Conservation (phyloP, 2,797 vertebrate species). For the Chaetophractus vellerosus region DNA sequence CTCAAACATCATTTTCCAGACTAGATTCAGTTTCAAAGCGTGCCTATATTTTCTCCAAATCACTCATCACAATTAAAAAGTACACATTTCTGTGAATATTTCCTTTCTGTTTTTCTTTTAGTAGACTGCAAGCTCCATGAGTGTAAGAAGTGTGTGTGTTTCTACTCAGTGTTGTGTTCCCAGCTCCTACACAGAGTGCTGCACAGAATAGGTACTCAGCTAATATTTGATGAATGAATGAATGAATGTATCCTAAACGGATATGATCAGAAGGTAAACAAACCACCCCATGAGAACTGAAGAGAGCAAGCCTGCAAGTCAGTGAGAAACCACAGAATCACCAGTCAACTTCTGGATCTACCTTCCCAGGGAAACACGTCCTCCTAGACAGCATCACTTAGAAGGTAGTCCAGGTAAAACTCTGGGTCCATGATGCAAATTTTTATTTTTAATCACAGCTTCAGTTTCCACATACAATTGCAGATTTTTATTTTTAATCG, state of each 20-base stretch:
- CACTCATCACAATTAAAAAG: background rate
- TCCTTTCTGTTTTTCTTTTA: background rate
- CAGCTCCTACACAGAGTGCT: background rate
- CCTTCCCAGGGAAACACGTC: background rate
- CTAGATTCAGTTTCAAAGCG: background rate
- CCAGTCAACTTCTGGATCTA: background rate
- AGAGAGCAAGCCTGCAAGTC: background rate
- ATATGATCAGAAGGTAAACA: background rate
- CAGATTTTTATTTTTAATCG: background rate
- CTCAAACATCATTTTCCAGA: background rate
- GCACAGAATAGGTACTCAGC: background rate
- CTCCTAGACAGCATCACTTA: background rate
- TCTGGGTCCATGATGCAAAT: too few relatives aligned
- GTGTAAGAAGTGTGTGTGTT: background rate
- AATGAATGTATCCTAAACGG: background rate
- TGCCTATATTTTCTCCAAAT: background rate
- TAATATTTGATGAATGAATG: background rate
- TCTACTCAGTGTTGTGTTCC: background rate
- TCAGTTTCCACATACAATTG: background rate
- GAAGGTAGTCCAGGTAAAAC: background rate
- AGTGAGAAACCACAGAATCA: background rate
- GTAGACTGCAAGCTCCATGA: background rate
- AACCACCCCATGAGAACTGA: background rate
- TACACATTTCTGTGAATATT: background rate
- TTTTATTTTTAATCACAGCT: background rate